Evolutionary conservation across 37 sponge, comb jelly and placozoan genomes (phyloP), one percentile per base, ranked within the genome.

Genomic region (Tethya wilhelma): DNA sequence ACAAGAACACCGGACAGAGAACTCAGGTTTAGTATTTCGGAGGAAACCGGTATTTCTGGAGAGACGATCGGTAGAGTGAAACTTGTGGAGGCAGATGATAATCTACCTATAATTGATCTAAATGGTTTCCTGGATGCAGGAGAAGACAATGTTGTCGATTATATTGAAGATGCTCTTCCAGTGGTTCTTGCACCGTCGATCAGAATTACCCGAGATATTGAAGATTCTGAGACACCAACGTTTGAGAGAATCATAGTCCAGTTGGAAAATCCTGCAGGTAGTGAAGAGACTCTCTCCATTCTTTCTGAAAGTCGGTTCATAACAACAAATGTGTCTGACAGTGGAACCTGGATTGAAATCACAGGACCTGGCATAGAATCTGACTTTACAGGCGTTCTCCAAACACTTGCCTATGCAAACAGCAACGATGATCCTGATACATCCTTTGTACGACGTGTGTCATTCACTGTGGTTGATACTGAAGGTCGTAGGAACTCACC

Each of bases 101-200:
- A 32, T 32, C 38, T 70, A 26, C 93, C 93, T 40, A 66, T 64
- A 6, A 69, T 92, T 58, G 77, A 81, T 43, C 56, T 87, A 4
- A 87, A 64, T 64, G 86, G 86, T 1, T 44, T 72, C 37, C 8
- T 7, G 1, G n/a, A 8, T 19, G 4, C 79, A 20, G 91, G 86
- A 20, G 75, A 70, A 11, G 34, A 86, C 62, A 78, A 69, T 55
- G 2, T 31, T 28, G 44, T 69, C 4, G 29, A 64, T 4, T 92
- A 74, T 44, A 79, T 73, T 19, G 93, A 92, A 69, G 78, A 74
- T 56, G 58, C n/a, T 33, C 68, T 42, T 1, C 44, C 93, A 33
- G 85, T 87, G 3, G 34, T 86, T 7, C 46, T 73, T 0, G 41
- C 79, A 31, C 57, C 42, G 31, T 26, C 12, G 6, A 59, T 64